Evolutionary conservation across 35 echinoderm and acorn worm genomes (phyloP), one percentile per base, ranked within the genome.

Genomic region (Eucidaris tribuloides): DNA sequence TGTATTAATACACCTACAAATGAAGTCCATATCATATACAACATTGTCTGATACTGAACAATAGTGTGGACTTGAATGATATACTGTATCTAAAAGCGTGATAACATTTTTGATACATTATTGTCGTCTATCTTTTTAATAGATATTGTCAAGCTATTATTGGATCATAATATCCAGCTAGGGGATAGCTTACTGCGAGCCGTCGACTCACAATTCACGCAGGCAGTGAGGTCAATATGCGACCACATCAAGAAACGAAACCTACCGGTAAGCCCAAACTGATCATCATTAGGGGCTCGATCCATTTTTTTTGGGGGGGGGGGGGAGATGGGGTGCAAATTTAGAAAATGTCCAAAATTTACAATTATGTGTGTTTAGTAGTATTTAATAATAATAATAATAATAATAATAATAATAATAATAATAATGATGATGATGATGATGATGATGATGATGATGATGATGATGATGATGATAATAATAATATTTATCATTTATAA

Each of bases 241-340:
- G 96, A 99, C 54, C 86, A 99, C 40, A 99, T 93, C 56, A 99
- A 99, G 65, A 93, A 86, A 58, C 89, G 86, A 62, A 99, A 99
- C 57, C 89, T 99, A 46, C 96, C 96, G 56, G 96, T 99, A 90
- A 85, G 82, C 84, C n/a, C 23, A 1, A 19, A 42, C n/a, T n/a
- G n/a, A n/a, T n/a, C n/a, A n/a, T n/a, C n/a, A n/a, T n/a, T n/a
- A n/a, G n/a, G n/a, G n/a, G n/a, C n/a, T n/a, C n/a, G n/a, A n/a
- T n/a, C n/a, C n/a, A n/a, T n/a, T n/a, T n/a, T n/a, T n/a, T n/a
- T n/a, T n/a, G n/a, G n/a, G n/a, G n/a, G n/a, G n/a, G n/a, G n/a
- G n/a, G n/a, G n/a, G n/a, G n/a, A n/a, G n/a, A n/a, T n/a, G n/a
- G n/a, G n/a, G n/a, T n/a, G n/a, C n/a, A n/a, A n/a, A n/a, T n/a